Conservation (phyloP, 2,113 vertebrate species). For the Rhagologus leucostigma region DNA sequence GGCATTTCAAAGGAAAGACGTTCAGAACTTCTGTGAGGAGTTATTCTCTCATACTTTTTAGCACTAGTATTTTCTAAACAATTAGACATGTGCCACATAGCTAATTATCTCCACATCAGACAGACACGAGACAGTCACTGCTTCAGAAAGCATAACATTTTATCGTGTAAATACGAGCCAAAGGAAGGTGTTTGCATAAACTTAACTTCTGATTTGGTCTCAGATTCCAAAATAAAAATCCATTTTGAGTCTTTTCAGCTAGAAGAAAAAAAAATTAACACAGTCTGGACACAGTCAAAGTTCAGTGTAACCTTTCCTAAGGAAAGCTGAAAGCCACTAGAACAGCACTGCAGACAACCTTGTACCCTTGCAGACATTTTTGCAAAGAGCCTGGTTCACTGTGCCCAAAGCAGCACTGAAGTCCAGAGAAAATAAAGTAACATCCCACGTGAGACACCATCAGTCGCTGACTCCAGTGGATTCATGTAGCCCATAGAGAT, state of each 20-base stretch:
- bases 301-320: background rate
- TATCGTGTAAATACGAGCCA: background rate
- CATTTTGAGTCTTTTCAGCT: background rate
- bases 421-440: slow-evolving; percentile 25
- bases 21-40: background rate
- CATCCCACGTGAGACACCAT: background rate
- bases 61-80: background rate
- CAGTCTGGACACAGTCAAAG: background rate
- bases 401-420: background rate
- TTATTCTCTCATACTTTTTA: background rate
- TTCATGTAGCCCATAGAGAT: background rate
- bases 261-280: background rate
- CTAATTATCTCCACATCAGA: background rate
- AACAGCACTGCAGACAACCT: background rate
- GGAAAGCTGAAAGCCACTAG: background rate
- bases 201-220: background rate
- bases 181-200: background rate
- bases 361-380: background rate
- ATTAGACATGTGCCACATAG: background rate
- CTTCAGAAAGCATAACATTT: background rate
- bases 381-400: background rate
- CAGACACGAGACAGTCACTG: background rate
- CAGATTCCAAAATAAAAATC: background rate
- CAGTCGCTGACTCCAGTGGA: background rate
- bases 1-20: background rate